Evolutionary conservation across 2,113 vertebrate genomes (phyloP), one percentile per base, ranked within the genome.

Genomic region (Trichechus manatus): DNA sequence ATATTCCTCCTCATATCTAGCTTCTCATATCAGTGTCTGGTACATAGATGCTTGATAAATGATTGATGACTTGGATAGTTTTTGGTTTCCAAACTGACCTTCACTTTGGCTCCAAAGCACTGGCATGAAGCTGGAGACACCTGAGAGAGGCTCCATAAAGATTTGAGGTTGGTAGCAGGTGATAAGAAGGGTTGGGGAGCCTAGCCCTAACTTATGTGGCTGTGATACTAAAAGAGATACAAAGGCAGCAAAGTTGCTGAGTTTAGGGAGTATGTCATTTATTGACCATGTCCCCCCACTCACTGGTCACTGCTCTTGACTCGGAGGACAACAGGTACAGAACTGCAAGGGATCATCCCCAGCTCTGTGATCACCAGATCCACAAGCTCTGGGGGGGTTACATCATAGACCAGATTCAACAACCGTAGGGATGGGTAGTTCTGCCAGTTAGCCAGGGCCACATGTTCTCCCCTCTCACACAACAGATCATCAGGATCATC

Each of bases 271-370:
- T 59, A 94, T 29, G 33, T 83, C 75, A 50, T 98, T 98, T 98
- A 98, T 98, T 98, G 74, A 93, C 59, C 64, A 85, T 61, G 61
- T 19, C n/a, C n/a, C 13, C n/a, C 3, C 39, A 7, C 6, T 98
- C 98, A 99, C 97, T 99, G 99, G 98, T 99, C 99, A 97, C 99
- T 99, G 0, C 99, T 99, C 98, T 99, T 99, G 85, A 99, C 99
- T 36, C 99, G 99, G 50, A 99, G 99, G 87, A 99, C 99, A 7
- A 99, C 99, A 4, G 99, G 99, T 66, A 99, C 99, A 0, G 99
- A 99, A 63, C 99, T 99, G 98, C 99, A 99, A 13, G 99, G 99
- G 96, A 99, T 99, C 99, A 99, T 99, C 78, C 99, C 99, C 97
- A 99, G 98, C 95, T 99, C 99, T 0, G 99, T 99, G 99, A 99